Conservation (phyloP, 2,797 vertebrate genomes). For the Pseudochromis fuscus region DNA sequence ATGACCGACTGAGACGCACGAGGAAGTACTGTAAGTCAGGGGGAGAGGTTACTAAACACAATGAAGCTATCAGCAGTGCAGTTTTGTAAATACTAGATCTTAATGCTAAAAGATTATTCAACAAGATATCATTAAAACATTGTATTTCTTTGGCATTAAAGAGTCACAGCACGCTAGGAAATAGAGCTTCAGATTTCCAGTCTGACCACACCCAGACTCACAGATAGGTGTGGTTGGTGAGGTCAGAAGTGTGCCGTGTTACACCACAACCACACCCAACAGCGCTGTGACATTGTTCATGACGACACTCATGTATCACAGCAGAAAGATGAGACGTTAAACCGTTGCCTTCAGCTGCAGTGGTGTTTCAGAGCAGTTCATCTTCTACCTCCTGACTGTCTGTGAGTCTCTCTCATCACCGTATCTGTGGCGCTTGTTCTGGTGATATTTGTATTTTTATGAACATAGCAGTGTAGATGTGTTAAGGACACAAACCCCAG, state of each 20-base stretch:
- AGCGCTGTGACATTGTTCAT: no score
- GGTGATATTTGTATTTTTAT: not conserved
- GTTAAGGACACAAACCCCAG: not conserved
- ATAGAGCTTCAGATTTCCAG: no score
- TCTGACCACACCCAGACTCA: no score
- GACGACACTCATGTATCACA: not conserved
- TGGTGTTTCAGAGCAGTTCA: not conserved
- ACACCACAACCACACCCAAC: no score
- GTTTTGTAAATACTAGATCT: not conserved
- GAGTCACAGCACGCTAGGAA: conserved; percentile 1
- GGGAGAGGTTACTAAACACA: conserved; percentile 25
- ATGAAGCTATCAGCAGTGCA: not conserved
- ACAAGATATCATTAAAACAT: not conserved
- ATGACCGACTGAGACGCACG: conserved; percentile 40
- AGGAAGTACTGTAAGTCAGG: conserved; percentile 32
- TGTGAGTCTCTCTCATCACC: not conserved
- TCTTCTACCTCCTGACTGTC: not conserved
- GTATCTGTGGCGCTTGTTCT: no score
- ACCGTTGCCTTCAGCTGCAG: not conserved
- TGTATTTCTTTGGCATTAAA: not conserved
- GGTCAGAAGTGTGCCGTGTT: no score
- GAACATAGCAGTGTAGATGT: not conserved
- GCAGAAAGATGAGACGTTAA: not conserved
- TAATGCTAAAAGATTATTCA: not conserved
- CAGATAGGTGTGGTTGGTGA: no score